These are phyloP conservation scores for Andrena dorsata DNA, from an alignment of 2,888 invertebrate species.

Conservation along the genomic window DNA sequence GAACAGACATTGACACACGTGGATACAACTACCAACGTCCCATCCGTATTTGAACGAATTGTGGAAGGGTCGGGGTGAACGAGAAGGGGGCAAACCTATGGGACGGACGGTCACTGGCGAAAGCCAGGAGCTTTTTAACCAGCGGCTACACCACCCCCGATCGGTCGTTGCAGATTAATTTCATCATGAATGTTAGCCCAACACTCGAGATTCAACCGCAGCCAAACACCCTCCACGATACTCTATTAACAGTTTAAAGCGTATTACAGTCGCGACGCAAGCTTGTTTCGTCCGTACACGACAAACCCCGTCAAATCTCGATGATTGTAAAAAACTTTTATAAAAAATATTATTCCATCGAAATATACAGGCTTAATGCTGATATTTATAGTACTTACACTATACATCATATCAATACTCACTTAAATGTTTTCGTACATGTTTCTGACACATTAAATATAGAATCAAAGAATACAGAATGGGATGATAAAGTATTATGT, in stretches of 20 bases:
- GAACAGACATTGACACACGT: slow-evolving; percentile 29
- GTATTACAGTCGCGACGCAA: slow-evolving; percentile 72
- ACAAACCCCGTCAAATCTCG: slow-evolving; percentile 34
- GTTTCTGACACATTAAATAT: too few relatives aligned
- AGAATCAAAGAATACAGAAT: too few relatives aligned
- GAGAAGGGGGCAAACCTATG: slow-evolving; percentile 59
- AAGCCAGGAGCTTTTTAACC: slow-evolving; percentile 75
- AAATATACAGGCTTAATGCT: not conserved
- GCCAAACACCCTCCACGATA: slow-evolving; percentile 82
- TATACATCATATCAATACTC: too few relatives aligned
- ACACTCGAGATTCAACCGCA: slow-evolving; percentile 83
- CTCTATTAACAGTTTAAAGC: slow-evolving; percentile 81
- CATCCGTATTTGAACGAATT: slow-evolving; percentile 40
- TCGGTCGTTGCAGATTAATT: slow-evolving; percentile 82
- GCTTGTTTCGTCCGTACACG: slow-evolving; percentile 48
- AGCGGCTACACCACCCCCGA: slow-evolving; percentile 70
- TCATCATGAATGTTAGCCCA: slow-evolving; percentile 85
- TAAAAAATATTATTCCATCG: slow-evolving; percentile 15
- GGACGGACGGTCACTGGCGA: slow-evolving; percentile 64
- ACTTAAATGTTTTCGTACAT: too few relatives aligned
- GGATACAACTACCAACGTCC: slow-evolving; percentile 17
- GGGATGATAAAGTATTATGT: too few relatives aligned
- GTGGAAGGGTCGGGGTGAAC: slow-evolving; percentile 66
- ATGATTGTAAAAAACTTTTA: slow-evolving; percentile 36
- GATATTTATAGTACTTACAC: too few relatives aligned